Conservation (phyloP, 2,113 vertebrate species). For the Uria lomvia region DNA sequence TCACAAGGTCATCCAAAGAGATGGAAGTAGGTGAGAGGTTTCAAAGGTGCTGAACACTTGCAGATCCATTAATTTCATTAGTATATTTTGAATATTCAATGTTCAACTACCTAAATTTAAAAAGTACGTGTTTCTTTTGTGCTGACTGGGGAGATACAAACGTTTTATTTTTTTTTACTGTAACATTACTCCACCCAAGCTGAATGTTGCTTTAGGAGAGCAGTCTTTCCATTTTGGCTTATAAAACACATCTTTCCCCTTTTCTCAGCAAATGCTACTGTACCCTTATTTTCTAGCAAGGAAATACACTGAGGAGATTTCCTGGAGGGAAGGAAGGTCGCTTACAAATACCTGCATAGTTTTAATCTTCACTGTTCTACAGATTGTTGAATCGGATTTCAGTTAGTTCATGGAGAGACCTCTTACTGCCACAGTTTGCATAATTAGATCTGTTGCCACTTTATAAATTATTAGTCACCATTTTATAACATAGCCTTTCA, state of each 20-base stretch:
- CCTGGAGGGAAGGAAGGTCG: background rate
- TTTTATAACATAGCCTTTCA: background rate
- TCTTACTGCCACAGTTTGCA: background rate
- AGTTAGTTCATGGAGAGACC: background rate
- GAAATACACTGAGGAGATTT: background rate
- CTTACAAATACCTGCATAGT: background rate
- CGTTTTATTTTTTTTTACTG: background rate
- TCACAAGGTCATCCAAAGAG: background rate
- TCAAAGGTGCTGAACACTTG: background rate
- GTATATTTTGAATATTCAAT: background rate
- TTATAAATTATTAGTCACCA: background rate
- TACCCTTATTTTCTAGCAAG: background rate
- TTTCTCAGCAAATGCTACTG: background rate
- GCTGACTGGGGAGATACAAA: background rate
- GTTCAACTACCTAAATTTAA: background rate
- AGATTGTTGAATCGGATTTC: background rate
- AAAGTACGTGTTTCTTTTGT: background rate
- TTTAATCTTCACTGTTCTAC: background rate
- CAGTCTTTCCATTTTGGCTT: background rate
- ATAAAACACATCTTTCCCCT: background rate
- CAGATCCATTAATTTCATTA: background rate
- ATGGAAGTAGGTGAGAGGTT: background rate
- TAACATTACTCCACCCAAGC: background rate
- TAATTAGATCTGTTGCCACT: background rate
- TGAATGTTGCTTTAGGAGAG: background rate